phyloP scores from a whole-genome alignment of 2,113 vertebrate species.

The Himantopus leucocephalus region DNA sequence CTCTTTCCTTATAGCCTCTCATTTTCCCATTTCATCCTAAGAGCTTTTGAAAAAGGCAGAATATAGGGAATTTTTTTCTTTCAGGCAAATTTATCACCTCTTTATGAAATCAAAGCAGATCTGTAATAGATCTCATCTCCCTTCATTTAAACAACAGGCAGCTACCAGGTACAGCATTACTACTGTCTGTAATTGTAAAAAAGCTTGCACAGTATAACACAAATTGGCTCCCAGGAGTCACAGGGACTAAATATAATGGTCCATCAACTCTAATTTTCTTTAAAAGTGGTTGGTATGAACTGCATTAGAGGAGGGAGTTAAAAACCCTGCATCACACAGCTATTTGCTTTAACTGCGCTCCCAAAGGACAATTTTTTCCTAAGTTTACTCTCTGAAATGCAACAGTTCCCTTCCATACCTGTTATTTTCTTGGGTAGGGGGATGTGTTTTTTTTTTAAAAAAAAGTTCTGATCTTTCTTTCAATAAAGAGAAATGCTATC shows the following conservation, averaged over 20 bases:
- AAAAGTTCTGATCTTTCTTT: not conserved
- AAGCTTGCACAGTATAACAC: not conserved
- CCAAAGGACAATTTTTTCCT: not conserved
- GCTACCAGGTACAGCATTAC: not conserved
- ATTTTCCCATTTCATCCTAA: not conserved
- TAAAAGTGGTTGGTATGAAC: not conserved
- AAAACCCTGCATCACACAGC: not conserved
- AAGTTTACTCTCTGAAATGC: not conserved
- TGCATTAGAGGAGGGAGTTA: not conserved
- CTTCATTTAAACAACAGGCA: not conserved
- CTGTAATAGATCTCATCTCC: not conserved
- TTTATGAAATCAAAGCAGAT: not conserved
- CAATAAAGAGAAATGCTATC: not conserved
- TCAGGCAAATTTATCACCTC: not conserved
- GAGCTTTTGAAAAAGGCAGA: not conserved
- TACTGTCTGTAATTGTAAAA: not conserved
- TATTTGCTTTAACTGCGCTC: not conserved
- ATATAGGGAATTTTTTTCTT: not conserved
- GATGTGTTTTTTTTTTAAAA: not conserved
- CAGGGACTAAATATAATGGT: not conserved
- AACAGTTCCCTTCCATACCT: not conserved
- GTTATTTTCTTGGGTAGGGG: not conserved
- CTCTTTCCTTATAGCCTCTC: not conserved
- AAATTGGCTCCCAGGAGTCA: slow-evolving; percentile 14
- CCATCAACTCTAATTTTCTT: slow-evolving; percentile 38